Conservation (phyloP, 2,797 vertebrate genomes). For the Antrozous pallidus region DNA sequence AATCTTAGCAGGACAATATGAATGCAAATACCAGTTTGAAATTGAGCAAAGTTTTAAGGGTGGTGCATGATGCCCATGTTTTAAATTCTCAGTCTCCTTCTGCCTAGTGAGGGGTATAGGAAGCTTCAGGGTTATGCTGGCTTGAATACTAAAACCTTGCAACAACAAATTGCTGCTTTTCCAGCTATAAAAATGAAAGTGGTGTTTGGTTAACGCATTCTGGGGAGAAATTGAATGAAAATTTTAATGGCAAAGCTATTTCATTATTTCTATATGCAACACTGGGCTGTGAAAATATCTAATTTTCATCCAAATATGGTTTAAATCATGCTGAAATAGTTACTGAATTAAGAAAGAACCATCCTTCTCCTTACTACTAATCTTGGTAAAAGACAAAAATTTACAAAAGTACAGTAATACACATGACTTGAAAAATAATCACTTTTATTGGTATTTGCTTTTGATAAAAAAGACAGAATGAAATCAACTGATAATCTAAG, state of each 20-base stretch:
- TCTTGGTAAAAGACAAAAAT: background rate
- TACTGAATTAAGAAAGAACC: constrained; percentile 23
- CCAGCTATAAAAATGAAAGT: constrained; percentile 56
- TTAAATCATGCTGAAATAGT: background rate
- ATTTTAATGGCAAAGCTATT: constrained; percentile 54
- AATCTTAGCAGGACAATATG: background rate
- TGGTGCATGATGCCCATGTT: background rate
- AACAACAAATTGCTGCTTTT: constrained; percentile 6
- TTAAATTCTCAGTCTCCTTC: background rate
- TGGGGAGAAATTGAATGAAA: constrained; percentile 46
- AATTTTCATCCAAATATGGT: constrained; percentile 3
- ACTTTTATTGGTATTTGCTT: background rate
- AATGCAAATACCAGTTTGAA: background rate
- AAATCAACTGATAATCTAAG: background rate
- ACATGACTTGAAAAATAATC: background rate
- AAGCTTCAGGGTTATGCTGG: background rate
- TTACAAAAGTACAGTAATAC: background rate
- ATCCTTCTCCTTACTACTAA: background rate
- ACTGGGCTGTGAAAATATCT: constrained; percentile 42
- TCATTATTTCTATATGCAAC: constrained; percentile 49
- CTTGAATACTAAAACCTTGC: constrained; percentile 23
- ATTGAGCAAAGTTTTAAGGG: background rate
- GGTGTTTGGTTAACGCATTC: constrained; percentile 45
- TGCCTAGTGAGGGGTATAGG: background rate
- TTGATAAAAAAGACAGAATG: constrained; percentile 19